Evolutionary conservation across 2,113 vertebrate species (phyloP).

Genomic region (Dolichallabes microphthalmus): DNA sequence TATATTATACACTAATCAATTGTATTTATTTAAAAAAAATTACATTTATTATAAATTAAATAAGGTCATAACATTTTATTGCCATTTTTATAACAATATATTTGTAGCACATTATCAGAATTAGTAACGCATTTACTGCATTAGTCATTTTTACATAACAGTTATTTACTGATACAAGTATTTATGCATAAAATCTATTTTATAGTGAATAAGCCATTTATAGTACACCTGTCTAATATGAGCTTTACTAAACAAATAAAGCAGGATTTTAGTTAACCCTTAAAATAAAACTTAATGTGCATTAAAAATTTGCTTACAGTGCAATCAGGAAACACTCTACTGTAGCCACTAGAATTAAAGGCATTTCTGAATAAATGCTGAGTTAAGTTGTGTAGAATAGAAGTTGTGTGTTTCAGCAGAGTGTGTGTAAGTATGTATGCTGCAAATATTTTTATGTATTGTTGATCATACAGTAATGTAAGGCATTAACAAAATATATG

Average conservation of each 20-base stretch:
- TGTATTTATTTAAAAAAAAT: too few relatives aligned
- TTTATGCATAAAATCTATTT: neutral
- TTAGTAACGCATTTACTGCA: neutral
- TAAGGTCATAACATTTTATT: too few relatives aligned
- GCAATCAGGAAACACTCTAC: neutral
- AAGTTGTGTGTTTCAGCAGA: neutral
- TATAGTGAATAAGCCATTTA: neutral
- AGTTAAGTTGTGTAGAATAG: neutral
- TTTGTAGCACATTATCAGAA: neutral
- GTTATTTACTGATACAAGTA: neutral
- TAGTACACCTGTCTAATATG: neutral
- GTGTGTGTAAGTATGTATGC: neutral
- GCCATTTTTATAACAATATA: too few relatives aligned
- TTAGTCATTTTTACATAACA: neutral
- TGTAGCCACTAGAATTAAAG: neutral
- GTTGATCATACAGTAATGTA: neutral
- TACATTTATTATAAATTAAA: too few relatives aligned
- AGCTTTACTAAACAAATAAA: neutral
- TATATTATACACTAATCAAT: neutral
- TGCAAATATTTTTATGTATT: neutral
- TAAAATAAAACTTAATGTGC: neutral
- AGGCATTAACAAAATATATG: neutral
- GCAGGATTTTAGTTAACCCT: neutral
- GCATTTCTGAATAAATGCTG: neutral
- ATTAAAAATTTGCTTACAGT: neutral